A percentile compares a stretch with the other conserved stretches of the same genome.
phyloP scores from a whole-genome alignment of 2,888 invertebrate genomes.

The Synergus umbraculus region DNA sequence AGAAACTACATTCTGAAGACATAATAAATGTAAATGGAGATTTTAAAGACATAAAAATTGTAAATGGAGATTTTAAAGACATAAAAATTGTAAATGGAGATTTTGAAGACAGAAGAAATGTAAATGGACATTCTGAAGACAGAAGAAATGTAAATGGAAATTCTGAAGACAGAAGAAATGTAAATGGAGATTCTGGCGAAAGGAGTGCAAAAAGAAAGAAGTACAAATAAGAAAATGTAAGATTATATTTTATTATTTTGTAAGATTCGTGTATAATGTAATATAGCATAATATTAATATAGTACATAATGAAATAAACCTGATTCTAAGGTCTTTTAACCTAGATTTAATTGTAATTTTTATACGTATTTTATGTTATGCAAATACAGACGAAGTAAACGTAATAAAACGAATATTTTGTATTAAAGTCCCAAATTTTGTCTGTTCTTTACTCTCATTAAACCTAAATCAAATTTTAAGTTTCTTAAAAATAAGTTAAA shows the following conservation, averaged over 20 bases:
- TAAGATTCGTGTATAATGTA: background rate
- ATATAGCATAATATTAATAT: background rate
- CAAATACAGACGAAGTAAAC: background rate
- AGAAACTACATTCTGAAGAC: constrained; percentile 7
- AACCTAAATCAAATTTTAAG: background rate
- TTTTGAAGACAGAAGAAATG: background rate
- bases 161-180: background rate
- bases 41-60: background rate
- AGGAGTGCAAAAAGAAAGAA: background rate
- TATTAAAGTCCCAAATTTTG: background rate
- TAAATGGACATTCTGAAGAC: background rate
- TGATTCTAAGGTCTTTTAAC: background rate
- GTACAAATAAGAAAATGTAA: background rate
- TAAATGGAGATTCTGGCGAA: background rate
- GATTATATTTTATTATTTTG: background rate
- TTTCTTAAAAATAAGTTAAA: too few relatives aligned
- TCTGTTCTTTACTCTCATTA: too few relatives aligned
- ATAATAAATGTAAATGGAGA: too few relatives aligned
- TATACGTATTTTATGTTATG: background rate
- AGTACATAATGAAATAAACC: background rate
- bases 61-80: background rate
- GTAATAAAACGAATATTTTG: background rate
- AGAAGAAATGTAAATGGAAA: background rate
- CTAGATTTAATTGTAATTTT: background rate
- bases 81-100: background rate